These are phyloP conservation scores for Sebastes wilsoni DNA, from an alignment of 2,797 vertebrate species.

Conservation along the genomic window DNA sequence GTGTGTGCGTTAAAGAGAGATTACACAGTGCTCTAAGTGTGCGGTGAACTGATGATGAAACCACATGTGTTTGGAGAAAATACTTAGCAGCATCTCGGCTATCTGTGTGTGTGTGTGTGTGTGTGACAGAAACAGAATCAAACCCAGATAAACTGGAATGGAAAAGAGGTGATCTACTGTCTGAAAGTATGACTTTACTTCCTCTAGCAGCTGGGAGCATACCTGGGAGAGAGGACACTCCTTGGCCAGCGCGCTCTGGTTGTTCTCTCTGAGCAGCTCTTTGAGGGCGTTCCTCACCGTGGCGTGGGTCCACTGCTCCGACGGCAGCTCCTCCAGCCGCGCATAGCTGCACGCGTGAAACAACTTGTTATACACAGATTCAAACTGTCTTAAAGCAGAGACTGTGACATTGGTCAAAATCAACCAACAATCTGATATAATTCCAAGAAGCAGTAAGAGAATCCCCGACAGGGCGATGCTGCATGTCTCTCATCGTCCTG, in stretches of 20 bases:
- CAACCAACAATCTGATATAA: background rate
- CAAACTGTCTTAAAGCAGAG: background rate
- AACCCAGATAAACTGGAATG: background rate
- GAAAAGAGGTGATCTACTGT: background rate
- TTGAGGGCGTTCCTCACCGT: slow-evolving; percentile 97
- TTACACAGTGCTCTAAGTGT: slow-evolving; percentile 48
- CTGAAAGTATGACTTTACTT: background rate
- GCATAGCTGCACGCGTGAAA: slow-evolving; percentile 83
- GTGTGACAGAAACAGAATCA: background rate
- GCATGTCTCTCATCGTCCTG: no score
- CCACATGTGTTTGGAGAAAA: slow-evolving; percentile 52
- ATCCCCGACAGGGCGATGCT: rapidly evolving
- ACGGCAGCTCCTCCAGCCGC: slow-evolving; percentile 94
- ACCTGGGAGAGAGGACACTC: slow-evolving; percentile 99
- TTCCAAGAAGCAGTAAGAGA: background rate
- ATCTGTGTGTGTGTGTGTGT: background rate
- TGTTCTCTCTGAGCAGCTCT: slow-evolving; percentile 95
- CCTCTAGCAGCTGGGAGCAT: background rate
- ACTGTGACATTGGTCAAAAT: background rate
- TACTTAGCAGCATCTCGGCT: slow-evolving; percentile 29
- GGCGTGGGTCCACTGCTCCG: slow-evolving; percentile 96
- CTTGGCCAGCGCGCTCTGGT: slow-evolving; percentile 95
- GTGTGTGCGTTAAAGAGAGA: slow-evolving; percentile 7
- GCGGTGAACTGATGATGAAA: slow-evolving; percentile 61
- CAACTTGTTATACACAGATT: background rate